These are phyloP conservation scores for Elaphurus davidianus DNA, from an alignment of 2,113 vertebrate species.

Conservation along the genomic window DNA sequence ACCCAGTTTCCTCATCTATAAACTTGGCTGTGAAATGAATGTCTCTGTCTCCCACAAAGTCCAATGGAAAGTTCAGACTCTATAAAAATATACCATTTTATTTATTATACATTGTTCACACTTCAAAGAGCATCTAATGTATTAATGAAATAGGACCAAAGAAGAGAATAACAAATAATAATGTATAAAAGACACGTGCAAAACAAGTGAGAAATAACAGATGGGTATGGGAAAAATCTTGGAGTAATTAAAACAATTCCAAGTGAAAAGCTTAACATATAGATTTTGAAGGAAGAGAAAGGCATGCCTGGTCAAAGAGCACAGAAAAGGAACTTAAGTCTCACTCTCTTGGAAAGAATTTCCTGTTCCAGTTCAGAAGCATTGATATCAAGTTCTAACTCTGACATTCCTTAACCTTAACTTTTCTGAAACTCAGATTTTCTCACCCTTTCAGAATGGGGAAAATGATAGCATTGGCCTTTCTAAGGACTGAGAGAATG, in stretches of 20 bases:
- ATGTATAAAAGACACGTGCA: background rate
- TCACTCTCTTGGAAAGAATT: background rate
- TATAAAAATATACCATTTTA: background rate
- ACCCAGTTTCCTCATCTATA: background rate
- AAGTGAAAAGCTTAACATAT: background rate
- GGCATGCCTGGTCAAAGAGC: background rate
- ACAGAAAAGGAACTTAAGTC: background rate
- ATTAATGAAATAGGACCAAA: background rate
- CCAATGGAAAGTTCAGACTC: background rate
- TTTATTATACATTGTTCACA: background rate
- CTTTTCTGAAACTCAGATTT: background rate
- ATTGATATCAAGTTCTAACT: background rate
- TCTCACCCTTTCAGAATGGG: background rate
- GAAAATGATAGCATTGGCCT: background rate
- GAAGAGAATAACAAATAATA: background rate
- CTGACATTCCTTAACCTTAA: background rate
- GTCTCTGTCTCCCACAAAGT: background rate
- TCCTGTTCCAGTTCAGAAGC: background rate
- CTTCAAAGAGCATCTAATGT: background rate
- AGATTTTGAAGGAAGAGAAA: background rate
- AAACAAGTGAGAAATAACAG: background rate
- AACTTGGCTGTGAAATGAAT: background rate
- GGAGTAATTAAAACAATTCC: background rate
- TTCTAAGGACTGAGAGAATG: background rate
- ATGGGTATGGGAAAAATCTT: background rate